Conservation (phyloP, 1,140 invertebrate genomes). For the Solen grandis region DNA sequence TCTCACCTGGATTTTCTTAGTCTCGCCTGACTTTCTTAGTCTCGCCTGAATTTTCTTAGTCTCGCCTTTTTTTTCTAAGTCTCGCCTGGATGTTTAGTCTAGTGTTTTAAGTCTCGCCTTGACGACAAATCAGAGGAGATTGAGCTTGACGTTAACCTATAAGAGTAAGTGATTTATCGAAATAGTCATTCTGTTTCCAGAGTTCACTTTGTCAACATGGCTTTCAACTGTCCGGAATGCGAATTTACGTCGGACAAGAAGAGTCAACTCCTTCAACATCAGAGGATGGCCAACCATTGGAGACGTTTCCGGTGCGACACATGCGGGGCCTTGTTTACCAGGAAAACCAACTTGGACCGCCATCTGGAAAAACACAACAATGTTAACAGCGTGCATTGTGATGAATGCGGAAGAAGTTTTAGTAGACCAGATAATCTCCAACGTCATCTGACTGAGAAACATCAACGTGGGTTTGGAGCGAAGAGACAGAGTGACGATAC, state of each 20-base stretch:
- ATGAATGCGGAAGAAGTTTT: conserved; percentile 7
- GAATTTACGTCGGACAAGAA: conserved; percentile 6
- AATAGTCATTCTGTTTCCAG: too few relatives aligned
- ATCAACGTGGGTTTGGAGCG: neutral
- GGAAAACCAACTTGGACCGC: conserved; percentile 1
- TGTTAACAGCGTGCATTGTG: neutral
- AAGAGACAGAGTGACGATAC: neutral
- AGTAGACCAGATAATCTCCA: conserved; percentile 10
- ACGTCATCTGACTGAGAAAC: conserved; percentile 1
- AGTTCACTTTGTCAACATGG: too few relatives aligned
- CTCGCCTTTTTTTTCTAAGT: too few relatives aligned
- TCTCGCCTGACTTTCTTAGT: too few relatives aligned
- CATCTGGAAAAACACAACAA: conserved; percentile 6
- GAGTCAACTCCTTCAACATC: conserved; percentile 9
- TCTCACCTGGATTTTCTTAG: too few relatives aligned
- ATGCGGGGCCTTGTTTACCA: conserved; percentile 4
- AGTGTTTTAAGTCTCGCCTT: too few relatives aligned
- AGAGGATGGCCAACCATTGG: conserved; percentile 12
- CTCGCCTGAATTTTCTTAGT: too few relatives aligned
- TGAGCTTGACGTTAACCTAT: too few relatives aligned
- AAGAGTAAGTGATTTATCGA: too few relatives aligned
- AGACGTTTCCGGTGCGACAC: conserved; percentile 23
- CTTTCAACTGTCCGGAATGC: conserved; percentile 5
- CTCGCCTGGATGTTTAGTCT: too few relatives aligned
- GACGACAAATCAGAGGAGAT: too few relatives aligned